Conservation (phyloP, 2,797 vertebrate genomes). For the Erpetoichthys calabaricus region DNA sequence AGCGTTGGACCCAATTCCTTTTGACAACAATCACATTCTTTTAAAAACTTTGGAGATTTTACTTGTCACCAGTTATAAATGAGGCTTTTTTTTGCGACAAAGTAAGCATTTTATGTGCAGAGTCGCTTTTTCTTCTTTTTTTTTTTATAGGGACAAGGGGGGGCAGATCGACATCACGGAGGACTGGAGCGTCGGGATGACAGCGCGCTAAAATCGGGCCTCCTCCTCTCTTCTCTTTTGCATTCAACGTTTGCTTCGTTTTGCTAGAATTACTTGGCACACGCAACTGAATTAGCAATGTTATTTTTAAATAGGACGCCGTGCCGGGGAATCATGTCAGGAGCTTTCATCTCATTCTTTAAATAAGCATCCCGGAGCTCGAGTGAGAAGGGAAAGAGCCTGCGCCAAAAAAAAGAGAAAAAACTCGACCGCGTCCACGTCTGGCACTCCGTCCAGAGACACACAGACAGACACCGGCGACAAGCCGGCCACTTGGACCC, state of each 20-base stretch:
- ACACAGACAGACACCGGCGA: too few relatives aligned
- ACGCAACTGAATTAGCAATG: conserved; percentile 14
- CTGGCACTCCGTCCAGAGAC: too few relatives aligned
- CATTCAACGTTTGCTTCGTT: conserved; percentile 18
- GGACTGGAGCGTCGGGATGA: conserved; percentile 31
- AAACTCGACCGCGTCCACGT: too few relatives aligned
- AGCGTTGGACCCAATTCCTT: conserved; percentile 75
- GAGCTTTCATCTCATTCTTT: not conserved
- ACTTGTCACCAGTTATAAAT: conserved; percentile 77
- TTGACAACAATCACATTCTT: conserved; percentile 93
- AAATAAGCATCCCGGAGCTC: too few relatives aligned
- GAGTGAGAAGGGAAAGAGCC: too few relatives aligned
- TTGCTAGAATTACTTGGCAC: conserved; percentile 28
- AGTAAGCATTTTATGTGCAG: conserved; percentile 32
- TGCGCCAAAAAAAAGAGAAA: too few relatives aligned
- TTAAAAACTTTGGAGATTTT: conserved; percentile 65
- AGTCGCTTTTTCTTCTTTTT: conserved; percentile 19
- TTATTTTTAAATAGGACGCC: conserved; percentile 20
- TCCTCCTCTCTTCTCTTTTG: conserved; percentile 14
- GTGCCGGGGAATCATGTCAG: conserved; percentile 16
- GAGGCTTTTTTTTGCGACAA: conserved; percentile 28
- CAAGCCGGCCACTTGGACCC: too few relatives aligned
- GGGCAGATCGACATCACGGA: conserved; percentile 15
- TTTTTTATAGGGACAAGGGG: conserved; percentile 14
- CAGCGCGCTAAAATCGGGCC: conserved; percentile 7